A percentile compares a stretch with the other conserved stretches of the same genome.
phyloP scores from a whole-genome alignment of 64 coral and sea anemone genomes.

The Stichodactyla helianthus region DNA sequence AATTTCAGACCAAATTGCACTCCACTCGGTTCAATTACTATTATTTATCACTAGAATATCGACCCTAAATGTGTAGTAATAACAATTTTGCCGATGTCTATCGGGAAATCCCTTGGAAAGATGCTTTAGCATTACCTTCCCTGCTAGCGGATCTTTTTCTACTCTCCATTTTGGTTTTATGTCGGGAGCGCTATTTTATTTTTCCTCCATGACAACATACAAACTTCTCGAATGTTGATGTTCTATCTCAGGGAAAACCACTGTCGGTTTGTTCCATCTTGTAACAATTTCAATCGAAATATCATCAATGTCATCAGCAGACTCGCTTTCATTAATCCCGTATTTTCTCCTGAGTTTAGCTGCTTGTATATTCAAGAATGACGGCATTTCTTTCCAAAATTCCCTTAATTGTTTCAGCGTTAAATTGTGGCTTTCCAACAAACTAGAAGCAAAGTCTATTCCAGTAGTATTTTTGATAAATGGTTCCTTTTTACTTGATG shows the following conservation, averaged over 20 bases:
- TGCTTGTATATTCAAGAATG: constrained; percentile 7
- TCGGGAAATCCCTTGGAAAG: no score
- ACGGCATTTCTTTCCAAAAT: constrained; percentile 13
- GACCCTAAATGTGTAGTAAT: no score
- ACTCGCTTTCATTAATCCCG: neutral
- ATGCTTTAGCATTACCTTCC: no score
- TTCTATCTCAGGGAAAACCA: neutral
- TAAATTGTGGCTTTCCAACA: constrained; percentile 7
- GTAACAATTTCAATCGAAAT: constrained; percentile 7
- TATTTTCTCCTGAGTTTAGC: constrained; percentile 16
- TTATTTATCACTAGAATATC: no score
- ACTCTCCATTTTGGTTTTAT: no score
- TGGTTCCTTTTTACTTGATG: neutral
- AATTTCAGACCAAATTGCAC: no score
- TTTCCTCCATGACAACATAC: neutral
- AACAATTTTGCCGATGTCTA: no score
- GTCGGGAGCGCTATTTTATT: neutral
- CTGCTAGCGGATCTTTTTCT: no score
- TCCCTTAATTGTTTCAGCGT: constrained; percentile 9
- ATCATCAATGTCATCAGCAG: neutral
- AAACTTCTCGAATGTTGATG: neutral
- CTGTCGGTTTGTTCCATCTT: neutral
- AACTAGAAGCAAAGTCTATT: neutral
- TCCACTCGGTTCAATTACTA: no score
- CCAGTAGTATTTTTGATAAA: constrained; percentile 3